phyloP scores from a whole-genome alignment of 2,888 invertebrate species.

The Xylophagus ater region DNA sequence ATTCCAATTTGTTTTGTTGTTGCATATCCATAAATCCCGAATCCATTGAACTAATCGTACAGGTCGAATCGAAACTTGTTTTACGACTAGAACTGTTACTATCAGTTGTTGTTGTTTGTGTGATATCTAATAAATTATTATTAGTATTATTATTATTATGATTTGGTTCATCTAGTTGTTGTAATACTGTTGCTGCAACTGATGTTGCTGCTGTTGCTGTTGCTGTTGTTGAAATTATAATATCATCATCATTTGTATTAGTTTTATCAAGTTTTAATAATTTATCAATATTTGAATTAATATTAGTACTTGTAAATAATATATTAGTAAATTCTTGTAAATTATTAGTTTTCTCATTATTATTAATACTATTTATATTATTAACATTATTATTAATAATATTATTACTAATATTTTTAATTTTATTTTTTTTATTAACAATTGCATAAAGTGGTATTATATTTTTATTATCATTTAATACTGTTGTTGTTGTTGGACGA shows the following conservation, averaged over 20 bases:
- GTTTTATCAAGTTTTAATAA: no score
- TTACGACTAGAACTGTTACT: conserved; percentile 36
- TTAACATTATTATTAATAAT: neutral
- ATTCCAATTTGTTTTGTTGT: no score
- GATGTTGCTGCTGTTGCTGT: no score
- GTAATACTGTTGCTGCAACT: no score
- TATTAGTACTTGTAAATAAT: neutral
- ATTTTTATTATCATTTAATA: neutral
- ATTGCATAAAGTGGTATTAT: conserved; percentile 28
- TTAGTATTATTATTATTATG: conserved; percentile 2
- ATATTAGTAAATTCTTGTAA: no score
- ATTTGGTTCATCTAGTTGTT: neutral
- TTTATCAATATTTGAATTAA: conserved; percentile 4
- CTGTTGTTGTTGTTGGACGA: conserved; percentile 13
- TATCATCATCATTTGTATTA: neutral
- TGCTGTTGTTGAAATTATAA: neutral
- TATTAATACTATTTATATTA: neutral
- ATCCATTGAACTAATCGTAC: conserved; percentile 39
- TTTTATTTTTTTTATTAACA: conserved; percentile 25
- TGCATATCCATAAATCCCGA: conserved; percentile 41
- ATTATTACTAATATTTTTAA: conserved; percentile 2
- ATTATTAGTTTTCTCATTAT: no score
- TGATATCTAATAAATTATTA: no score
- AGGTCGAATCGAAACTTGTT: conserved; percentile 39
- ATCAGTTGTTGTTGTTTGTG: no score